These are phyloP conservation scores for Petrocephalus sullivani DNA, from an alignment of 2,797 vertebrate genomes.

Conservation along the genomic window DNA sequence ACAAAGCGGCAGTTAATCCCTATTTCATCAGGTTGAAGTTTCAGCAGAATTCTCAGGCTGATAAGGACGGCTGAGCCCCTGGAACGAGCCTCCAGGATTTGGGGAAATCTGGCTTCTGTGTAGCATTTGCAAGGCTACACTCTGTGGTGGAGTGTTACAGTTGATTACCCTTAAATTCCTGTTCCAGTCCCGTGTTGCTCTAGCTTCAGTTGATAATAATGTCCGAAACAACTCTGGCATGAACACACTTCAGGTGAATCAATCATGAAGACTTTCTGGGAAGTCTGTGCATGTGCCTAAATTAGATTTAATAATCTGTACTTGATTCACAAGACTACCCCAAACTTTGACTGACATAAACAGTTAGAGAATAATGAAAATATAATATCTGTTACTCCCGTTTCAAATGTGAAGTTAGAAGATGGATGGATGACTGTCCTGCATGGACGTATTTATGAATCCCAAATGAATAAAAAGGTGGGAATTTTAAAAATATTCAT, in stretches of 20 bases:
- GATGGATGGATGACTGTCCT: neutral
- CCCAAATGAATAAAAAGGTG: neutral
- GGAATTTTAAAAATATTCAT: neutral
- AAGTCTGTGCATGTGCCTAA: neutral
- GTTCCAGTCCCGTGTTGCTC: neutral
- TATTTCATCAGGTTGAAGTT: slow-evolving; percentile 3
- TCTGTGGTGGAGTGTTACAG: neutral
- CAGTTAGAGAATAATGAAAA: neutral
- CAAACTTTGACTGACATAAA: neutral
- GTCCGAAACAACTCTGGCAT: neutral
- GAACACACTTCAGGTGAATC: neutral
- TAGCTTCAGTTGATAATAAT: neutral
- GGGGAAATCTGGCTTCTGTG: neutral
- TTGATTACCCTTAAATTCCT: neutral
- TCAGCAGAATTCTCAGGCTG: neutral
- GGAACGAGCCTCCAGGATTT: neutral
- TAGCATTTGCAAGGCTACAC: neutral
- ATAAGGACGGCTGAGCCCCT: neutral
- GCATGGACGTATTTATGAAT: neutral
- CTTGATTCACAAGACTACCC: neutral
- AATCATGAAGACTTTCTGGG: neutral
- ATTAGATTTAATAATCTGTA: neutral
- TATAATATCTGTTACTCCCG: neutral
- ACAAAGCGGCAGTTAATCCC: neutral
- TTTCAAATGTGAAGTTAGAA: neutral